Evolutionary conservation across 2,888 invertebrate genomes (phyloP), one percentile per base, ranked within the genome.

Genomic region (Prosopocoilus inquinatus): DNA sequence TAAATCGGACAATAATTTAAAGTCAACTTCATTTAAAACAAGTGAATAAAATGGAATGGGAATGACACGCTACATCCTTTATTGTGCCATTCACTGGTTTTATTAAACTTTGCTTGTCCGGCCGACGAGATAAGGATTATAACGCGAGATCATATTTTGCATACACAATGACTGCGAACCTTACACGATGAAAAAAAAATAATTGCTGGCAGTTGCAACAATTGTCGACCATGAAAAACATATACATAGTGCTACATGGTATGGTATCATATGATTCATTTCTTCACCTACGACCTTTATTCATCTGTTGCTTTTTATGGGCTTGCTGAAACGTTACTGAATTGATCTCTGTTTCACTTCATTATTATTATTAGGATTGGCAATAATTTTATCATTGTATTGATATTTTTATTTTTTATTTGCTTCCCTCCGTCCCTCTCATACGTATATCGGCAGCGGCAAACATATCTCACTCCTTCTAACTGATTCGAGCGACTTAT

Each of bases 201-300:
- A 41, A 41, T 41, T 41, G 41, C 16, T 16, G 41, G 15, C 41
- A 15, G 15, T 41, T 15, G 16, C 12, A 41, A 41, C 41, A 41
- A 41, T 41, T 41, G 41, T 41, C 41, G 41, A 16, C 41, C 41
- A 16, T 41, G 41, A 41, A 11, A 16, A 15, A 16, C 41, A 41
- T 16, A 41, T 41, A 41, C 15, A 41, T 13, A 9, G 41, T 15
- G 41, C 15, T 13, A 13, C 11, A 41, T 16, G 15, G 41, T 15
- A 15, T 16, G 13, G 41, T 15, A 15, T 41, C 41, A 13, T 41
- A 41, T 41, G 41, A 41, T 15, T 41, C 41, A 41, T 41, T 41
- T 41, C 41, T 41, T 41, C 41, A 41, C 13, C 15, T 41, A 13
- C 8, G 15, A 41, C 41, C 41, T 41, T 41, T 41, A 41, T 41